These are phyloP conservation scores for Albula goreensis DNA, from an alignment of 2,113 vertebrate genomes.

Conservation along the genomic window DNA sequence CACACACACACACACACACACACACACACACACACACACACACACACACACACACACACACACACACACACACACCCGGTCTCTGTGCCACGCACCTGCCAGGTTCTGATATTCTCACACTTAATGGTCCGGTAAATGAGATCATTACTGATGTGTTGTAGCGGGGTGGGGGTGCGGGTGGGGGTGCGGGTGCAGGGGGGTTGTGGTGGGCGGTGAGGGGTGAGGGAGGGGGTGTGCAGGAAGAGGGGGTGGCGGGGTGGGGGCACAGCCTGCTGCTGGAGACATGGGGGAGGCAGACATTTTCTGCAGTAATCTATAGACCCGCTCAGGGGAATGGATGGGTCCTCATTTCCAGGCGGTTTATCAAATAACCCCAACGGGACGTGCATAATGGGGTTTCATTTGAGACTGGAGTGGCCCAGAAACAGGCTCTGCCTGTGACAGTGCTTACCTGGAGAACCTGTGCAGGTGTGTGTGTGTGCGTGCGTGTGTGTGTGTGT, in stretches of 20 bases:
- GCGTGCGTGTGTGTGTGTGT: too few species aligned
- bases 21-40: background rate
- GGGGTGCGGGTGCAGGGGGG: slow-evolving; percentile 51
- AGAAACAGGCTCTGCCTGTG: too few species aligned
- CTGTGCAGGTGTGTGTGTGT: too few species aligned
- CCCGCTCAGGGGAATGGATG: background rate
- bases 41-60: too few species aligned
- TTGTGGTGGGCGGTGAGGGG: slow-evolving; percentile 38
- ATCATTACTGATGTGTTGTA: slow-evolving; percentile 70
- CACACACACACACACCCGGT: too few species aligned
- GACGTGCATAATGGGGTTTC: too few species aligned
- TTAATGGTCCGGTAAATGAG: slow-evolving; percentile 73
- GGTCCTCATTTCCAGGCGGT: background rate
- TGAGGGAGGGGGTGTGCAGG: background rate
- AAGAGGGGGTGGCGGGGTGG: too few species aligned
- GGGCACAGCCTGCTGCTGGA: background rate
- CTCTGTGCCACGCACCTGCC: background rate
- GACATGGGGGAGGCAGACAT: background rate
- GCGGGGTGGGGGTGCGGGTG: slow-evolving; percentile 59
- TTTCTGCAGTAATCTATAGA: background rate
- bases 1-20: too few species aligned
- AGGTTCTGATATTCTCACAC: slow-evolving; percentile 53
- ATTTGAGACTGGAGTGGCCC: too few species aligned
- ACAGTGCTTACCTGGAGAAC: too few species aligned
- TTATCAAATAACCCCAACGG: too few species aligned